These are phyloP conservation scores for Orthonyx spaldingii DNA, from an alignment of 2,113 vertebrate genomes.

Conservation along the genomic window DNA sequence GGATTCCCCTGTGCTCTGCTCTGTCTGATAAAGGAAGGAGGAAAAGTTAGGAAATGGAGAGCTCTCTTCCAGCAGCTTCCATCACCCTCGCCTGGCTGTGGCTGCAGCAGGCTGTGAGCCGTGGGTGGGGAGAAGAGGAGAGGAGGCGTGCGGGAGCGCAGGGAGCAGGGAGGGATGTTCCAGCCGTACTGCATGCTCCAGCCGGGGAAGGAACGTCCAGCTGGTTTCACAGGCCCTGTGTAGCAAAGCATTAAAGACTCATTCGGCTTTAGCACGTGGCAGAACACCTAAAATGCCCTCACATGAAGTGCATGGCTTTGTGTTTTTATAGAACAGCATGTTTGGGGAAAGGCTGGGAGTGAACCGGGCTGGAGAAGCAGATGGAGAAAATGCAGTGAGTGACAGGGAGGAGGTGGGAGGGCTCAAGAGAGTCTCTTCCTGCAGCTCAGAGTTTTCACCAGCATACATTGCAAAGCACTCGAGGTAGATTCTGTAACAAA, in stretches of 20 bases:
- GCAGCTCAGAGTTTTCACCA: neutral
- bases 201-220: neutral
- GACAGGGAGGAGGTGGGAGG: neutral
- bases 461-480: neutral
- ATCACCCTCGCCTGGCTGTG: neutral
- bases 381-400: neutral
- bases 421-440: neutral
- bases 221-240: neutral
- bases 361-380: neutral
- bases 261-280: neutral
- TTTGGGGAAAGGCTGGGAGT: neutral
- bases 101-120: neutral
- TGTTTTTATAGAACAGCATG: neutral
- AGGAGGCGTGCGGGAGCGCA: neutral
- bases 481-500: neutral
- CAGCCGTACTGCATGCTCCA: neutral
- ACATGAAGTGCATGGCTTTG: fast-evolving
- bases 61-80: neutral
- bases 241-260: neutral
- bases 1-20: neutral
- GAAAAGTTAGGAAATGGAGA: neutral
- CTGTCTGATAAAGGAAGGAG: neutral
- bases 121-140: neutral
- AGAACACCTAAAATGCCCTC: neutral
- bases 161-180: neutral